Conservation (phyloP, 2,888 invertebrate species). For the Nasonia oneida region DNA sequence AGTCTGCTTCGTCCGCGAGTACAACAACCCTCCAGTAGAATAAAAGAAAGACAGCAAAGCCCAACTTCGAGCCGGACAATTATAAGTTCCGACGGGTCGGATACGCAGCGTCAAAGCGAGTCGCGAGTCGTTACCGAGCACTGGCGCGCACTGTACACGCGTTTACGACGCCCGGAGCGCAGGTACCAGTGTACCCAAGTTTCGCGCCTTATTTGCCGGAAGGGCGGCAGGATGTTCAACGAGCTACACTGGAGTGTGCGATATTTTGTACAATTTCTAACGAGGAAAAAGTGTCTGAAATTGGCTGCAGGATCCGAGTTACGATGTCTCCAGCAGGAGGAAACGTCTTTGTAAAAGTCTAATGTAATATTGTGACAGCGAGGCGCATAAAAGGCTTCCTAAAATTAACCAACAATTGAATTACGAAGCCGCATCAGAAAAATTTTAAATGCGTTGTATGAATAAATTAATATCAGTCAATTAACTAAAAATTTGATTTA, state of each 20-base stretch:
- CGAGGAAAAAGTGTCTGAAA: conserved; percentile 5
- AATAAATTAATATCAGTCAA: too few species aligned
- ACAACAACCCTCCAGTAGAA: conserved; percentile 42
- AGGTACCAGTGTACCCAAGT: conserved; percentile 17
- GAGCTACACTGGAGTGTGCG: conserved; percentile 61
- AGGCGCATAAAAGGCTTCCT: too few species aligned
- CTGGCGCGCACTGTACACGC: conserved; percentile 57
- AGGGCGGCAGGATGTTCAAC: conserved; percentile 38
- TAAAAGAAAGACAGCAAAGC: conserved; percentile 40
- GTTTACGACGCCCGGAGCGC: conserved; percentile 68
- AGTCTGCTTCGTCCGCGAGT: neutral
- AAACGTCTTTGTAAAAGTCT: neutral
- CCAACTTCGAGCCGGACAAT: conserved; percentile 71
- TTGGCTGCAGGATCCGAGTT: neutral
- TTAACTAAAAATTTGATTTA: too few species aligned
- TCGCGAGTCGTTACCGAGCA: conserved; percentile 65
- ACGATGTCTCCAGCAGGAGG: neutral
- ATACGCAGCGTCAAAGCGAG: conserved; percentile 64
- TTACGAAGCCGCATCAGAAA: too few species aligned
- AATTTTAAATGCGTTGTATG: too few species aligned
- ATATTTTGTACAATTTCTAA: conserved; percentile 10
- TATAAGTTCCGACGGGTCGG: conserved; percentile 71
- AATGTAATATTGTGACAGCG: neutral
- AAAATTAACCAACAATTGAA: too few species aligned
- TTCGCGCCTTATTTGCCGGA: conserved; percentile 12